phyloP scores from a whole-genome alignment of 2,797 vertebrate species.

The Natrix natrix region DNA sequence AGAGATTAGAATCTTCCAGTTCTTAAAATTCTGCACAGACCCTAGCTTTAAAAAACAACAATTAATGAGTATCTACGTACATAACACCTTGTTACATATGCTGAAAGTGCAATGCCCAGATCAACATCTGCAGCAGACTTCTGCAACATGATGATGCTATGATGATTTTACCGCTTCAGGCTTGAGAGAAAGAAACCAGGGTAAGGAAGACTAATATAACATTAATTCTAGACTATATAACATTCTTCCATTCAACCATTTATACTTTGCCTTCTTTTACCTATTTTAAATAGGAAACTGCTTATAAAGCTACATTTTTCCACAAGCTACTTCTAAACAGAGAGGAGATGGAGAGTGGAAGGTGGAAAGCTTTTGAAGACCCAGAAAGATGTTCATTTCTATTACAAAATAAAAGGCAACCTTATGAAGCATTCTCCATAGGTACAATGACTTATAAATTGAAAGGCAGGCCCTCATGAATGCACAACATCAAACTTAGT shows the following conservation, averaged over 20 bases:
- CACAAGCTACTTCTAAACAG: neutral
- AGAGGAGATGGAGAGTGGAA: neutral
- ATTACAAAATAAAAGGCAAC: neutral
- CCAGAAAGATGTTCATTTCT: conserved; percentile 26
- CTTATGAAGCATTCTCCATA: neutral
- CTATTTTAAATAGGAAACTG: neutral
- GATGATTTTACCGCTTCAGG: neutral
- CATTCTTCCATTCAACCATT: neutral
- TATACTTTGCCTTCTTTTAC: neutral
- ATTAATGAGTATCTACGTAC: neutral
- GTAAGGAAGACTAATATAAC: neutral
- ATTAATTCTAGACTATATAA: no score
- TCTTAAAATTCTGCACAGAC: neutral
- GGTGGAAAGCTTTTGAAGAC: neutral
- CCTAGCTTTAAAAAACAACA: neutral
- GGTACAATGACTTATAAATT: neutral
- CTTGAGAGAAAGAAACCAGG: neutral
- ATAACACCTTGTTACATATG: neutral
- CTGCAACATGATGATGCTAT: neutral
- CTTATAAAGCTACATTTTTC: neutral
- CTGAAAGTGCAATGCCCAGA: neutral
- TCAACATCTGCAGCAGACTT: neutral
- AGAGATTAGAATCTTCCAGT: neutral
- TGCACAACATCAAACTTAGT: neutral
- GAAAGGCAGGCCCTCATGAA: neutral